phyloP scores from a whole-genome alignment of 2,797 vertebrate species.

The Acanthopagrus latus region DNA sequence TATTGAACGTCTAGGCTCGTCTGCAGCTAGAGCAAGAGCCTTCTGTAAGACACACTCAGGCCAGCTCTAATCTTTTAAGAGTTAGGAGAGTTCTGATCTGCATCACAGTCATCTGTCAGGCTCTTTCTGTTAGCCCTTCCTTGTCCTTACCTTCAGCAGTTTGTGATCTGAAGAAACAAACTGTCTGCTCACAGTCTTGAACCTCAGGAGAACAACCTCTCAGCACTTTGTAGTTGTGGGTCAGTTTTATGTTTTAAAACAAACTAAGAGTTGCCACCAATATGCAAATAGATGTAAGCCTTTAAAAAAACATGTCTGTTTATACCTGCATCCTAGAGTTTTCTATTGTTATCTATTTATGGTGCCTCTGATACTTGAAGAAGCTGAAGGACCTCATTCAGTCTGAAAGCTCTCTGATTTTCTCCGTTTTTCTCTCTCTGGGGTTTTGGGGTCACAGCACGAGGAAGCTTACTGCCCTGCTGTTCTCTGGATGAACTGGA shows the following conservation, averaged over 20 bases:
- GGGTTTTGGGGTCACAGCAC: conserved; percentile 31
- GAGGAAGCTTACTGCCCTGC: conserved; percentile 29
- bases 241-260: neutral
- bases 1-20: too few relatives aligned
- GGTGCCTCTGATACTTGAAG: conserved; percentile 7
- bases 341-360: neutral
- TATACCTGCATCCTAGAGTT: neutral
- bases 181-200: neutral
- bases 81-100: conserved; percentile 24
- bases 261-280: neutral
- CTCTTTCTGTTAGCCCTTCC: conserved; percentile 5
- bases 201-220: neutral
- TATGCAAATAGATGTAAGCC: neutral
- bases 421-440: conserved; percentile 18
- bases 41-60: conserved; percentile 35
- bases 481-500: conserved; percentile 34
- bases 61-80: conserved; percentile 47
- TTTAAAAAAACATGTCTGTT: neutral
- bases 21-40: conserved; percentile 1
- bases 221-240: neutral
- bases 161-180: conserved; percentile 4
- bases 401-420: conserved; percentile 14
- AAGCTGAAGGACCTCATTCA: conserved; percentile 4
- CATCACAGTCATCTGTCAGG: conserved; percentile 28
- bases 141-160: neutral